Conservation (phyloP, 2,113 vertebrate species). For the Heterocephalus glaber region DNA sequence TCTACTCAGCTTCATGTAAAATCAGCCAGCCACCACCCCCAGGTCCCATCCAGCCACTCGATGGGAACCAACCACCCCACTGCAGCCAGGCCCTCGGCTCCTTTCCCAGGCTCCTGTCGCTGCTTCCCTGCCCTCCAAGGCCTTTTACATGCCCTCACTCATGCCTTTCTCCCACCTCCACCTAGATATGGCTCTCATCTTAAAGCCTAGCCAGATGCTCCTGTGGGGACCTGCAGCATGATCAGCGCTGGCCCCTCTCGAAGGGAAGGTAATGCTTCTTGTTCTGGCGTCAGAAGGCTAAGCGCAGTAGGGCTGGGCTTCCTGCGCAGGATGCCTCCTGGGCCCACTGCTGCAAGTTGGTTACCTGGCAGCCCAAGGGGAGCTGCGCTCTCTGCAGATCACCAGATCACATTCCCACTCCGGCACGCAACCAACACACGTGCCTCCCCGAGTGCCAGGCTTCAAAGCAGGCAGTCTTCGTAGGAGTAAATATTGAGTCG, state of each 20-base stretch:
- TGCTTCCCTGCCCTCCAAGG: background rate
- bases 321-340: rapidly evolving
- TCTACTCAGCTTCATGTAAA: background rate
- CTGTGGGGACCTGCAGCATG: rapidly evolving
- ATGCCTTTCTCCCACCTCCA: background rate
- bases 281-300: rapidly evolving
- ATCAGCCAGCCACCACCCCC: background rate
- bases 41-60: no score
- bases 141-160: no score
- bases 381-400: rapidly evolving
- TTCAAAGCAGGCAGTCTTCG: background rate
- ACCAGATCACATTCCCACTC: background rate
- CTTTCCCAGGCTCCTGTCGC: background rate
- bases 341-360: rapidly evolving
- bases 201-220: background rate
- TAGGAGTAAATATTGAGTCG: background rate
- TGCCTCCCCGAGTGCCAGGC: background rate
- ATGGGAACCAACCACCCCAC: no score
- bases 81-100: no score
- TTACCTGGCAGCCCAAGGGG: background rate
- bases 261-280: background rate
- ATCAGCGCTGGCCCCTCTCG: rapidly evolving
- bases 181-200: rapidly evolving
- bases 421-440: background rate
- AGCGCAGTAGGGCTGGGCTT: rapidly evolving